Evolutionary conservation across 1,140 invertebrate species (phyloP).

Genomic region (Druon quercuslanigerum): DNA sequence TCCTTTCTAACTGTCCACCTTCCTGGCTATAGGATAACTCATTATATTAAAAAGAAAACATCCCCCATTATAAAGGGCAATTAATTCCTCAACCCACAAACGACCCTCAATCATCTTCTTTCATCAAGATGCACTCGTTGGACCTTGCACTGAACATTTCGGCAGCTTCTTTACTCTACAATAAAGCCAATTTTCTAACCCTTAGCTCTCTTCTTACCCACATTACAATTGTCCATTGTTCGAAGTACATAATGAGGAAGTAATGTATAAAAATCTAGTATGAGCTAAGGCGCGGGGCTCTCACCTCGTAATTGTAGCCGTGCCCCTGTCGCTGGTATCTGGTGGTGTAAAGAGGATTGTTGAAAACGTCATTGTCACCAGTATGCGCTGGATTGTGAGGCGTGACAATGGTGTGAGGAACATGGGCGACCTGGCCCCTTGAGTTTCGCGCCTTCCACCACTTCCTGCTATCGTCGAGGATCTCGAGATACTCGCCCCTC

Average conservation of each 20-base stretch:
- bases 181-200: neutral
- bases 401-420: slow-evolving; percentile 97
- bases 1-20: too few species aligned
- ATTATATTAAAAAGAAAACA: too few species aligned
- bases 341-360: slow-evolving; percentile 82
- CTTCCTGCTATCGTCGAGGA: slow-evolving; percentile 95
- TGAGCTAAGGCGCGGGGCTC: slow-evolving; percentile 25
- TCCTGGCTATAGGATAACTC: too few species aligned
- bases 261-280: neutral
- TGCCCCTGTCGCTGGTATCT: slow-evolving; percentile 72
- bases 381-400: slow-evolving; percentile 76
- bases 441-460: slow-evolving; percentile 99
- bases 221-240: neutral
- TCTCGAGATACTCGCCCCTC: slow-evolving; percentile 95
- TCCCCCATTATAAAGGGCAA: too few species aligned
- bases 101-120: too few species aligned
- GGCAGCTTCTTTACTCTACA: neutral
- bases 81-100: too few species aligned
- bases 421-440: slow-evolving; percentile 91
- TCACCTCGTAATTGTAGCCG: slow-evolving; percentile 72
- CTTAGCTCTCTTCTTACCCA: neutral
- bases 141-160: neutral
- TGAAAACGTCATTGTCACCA: slow-evolving; percentile 80
- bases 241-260: neutral
- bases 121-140: too few species aligned